Base-by-base conservation (phyloP, 2,888 invertebrate species). In the Stegophylla sp. region DNA sequence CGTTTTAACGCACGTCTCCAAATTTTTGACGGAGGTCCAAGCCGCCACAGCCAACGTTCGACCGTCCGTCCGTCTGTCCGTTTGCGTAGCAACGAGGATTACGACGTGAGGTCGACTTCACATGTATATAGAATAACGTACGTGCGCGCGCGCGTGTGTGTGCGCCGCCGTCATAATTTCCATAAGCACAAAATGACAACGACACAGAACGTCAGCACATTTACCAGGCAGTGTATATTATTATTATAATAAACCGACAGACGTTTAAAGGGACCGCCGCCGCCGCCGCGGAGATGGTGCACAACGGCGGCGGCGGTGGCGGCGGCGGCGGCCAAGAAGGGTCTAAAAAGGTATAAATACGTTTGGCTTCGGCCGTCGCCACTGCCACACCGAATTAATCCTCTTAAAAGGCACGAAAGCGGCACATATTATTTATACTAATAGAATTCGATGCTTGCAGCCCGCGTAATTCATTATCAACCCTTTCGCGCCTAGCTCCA, bases 401-500 rank as follows among this genome's bases (percentile, higher is more conserved):
- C 79, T 79, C 79, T 79, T 79, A 79, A 79, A 71, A 63, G 69
- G 71, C 71, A 67, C 28, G 51, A 59, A 77, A 56, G 67, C 67
- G 67, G 69, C 79, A n/a, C n/a, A 61, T 79, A 79, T 79, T 79
- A 79, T 79, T 79, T 79, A 79, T 79, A 71, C 71, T 79, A 79
- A 79, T 79, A 79, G 79, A 79, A 79, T 76, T 45, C 73, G 26
- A 43, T 34, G n/a, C n/a, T n/a, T n/a, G 20, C 64, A 13, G 45
- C 79, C 61, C n/a, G n/a, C n/a, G 45, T 79, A 79, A 79, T 69
- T 79, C 79, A 79, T 79, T 79, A 79, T 79, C 76, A 28, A 67
- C 76, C 76, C 63, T 53, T 23, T 74, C 28, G 26, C 28, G 20
- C 48, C 34, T 63, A 28, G 23, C 51, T 23, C 63, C n/a, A 12